phyloP scores from a whole-genome alignment of 1,140 invertebrate genomes.

The Drosophila rhopaloa region DNA sequence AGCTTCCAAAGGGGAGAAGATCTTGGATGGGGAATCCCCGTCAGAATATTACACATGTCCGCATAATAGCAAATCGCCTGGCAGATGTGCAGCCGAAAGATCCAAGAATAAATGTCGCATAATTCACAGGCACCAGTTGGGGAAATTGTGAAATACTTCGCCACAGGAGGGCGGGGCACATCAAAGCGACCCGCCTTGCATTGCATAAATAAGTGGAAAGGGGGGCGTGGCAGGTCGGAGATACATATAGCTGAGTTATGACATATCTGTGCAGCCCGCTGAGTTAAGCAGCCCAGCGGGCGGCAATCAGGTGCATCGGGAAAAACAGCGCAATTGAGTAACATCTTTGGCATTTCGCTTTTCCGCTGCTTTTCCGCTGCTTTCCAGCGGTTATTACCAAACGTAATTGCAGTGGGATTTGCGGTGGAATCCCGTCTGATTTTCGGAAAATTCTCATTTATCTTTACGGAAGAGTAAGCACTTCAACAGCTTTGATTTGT shows the following conservation, averaged over 20 bases:
- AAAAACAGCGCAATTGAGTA: conserved; percentile 40
- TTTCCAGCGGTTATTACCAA: conserved; percentile 12
- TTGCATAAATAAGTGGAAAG: conserved; percentile 53
- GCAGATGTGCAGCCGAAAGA: conserved; percentile 51
- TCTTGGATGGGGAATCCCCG: background rate
- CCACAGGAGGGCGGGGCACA: conserved; percentile 46
- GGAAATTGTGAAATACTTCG: conserved; percentile 24
- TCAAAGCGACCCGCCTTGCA: conserved; percentile 39
- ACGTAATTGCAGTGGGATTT: conserved; percentile 26
- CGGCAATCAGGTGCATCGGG: conserved; percentile 30
- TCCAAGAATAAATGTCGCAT: conserved; percentile 55
- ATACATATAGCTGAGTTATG: conserved; percentile 26
- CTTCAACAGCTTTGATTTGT: background rate
- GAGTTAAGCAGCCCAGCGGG: conserved; percentile 25
- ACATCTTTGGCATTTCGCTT: conserved; percentile 20
- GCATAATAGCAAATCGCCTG: conserved; percentile 34
- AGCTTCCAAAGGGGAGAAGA: background rate
- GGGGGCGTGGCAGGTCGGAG: conserved; percentile 7
- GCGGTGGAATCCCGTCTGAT: background rate
- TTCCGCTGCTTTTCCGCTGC: conserved; percentile 9
- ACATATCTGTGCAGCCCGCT: conserved; percentile 17
- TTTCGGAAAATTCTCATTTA: background rate
- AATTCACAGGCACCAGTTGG: conserved; percentile 42
- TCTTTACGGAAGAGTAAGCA: background rate
- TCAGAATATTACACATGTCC: conserved; percentile 39